phyloP scores from a whole-genome alignment of 1,140 invertebrate genomes.

The Parapsyche elsis region DNA sequence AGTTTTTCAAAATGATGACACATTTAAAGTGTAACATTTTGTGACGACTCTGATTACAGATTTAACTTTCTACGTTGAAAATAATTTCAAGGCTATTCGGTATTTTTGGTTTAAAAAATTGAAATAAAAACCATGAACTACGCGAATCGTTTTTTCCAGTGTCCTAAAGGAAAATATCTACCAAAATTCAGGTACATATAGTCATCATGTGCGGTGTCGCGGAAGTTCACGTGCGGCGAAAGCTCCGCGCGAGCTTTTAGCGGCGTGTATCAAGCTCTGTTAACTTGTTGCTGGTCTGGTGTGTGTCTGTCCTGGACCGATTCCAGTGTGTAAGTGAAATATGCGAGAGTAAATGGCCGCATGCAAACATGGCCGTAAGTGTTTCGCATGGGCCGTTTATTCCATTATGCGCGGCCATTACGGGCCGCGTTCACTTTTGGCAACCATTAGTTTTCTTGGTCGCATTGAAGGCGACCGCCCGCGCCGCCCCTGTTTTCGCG shows the following conservation, averaged over 20 bases:
- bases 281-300: conserved; percentile 45
- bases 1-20: no score
- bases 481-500: background rate
- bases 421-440: conserved; percentile 51
- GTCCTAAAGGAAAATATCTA: no score
- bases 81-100: no score
- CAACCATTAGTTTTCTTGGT: conserved; percentile 48
- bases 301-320: conserved; percentile 60
- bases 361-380: conserved; percentile 55
- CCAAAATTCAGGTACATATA: no score
- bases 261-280: background rate
- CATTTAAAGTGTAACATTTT: no score
- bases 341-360: conserved; percentile 62
- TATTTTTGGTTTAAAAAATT: no score
- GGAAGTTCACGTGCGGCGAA: conserved; percentile 9
- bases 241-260: conserved; percentile 2
- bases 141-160: no score
- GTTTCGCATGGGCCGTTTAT: conserved; percentile 56
- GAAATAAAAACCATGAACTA: no score
- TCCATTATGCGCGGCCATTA: conserved; percentile 52
- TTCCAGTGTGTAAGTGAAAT: conserved; percentile 66
- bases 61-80: no score
- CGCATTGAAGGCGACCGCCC: background rate
- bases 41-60: no score
- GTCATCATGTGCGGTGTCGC: background rate